Evolutionary conservation across 2,888 invertebrate genomes (phyloP).

Genomic region (Parnassius smintheus): DNA sequence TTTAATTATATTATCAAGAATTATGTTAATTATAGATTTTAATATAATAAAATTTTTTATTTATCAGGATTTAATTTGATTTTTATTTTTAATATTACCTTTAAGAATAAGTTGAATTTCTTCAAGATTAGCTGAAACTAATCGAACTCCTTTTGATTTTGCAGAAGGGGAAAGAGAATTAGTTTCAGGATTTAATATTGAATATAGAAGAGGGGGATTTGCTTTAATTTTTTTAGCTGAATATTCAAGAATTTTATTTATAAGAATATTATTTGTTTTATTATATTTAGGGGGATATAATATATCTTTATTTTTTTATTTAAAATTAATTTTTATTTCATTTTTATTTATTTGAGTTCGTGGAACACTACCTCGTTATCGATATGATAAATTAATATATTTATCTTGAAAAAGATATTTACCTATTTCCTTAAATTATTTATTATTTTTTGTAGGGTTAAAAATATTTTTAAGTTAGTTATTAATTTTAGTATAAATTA

Average conservation of each 20-base stretch:
- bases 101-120: no score
- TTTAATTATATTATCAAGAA: no score
- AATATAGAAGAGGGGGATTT: conserved; percentile 87
- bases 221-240: conserved; percentile 87
- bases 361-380: conserved; percentile 85
- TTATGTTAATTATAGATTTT: no score
- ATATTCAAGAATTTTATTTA: conserved; percentile 86
- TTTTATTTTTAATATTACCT: no score
- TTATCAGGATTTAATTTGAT: no score
- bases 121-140: conserved; percentile 64
- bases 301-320: conserved; percentile 73
- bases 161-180: conserved; percentile 87
- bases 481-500: no score
- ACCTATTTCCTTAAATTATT: conserved; percentile 83
- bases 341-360: conserved; percentile 85
- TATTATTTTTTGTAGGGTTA: conserved; percentile 77
- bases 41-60: no score
- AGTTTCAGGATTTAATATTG: conserved; percentile 85
- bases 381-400: conserved; percentile 88
- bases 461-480: no score
- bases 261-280: conserved; percentile 81
- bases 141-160: conserved; percentile 90
- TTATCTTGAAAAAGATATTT: conserved; percentile 85
- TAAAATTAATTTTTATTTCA: conserved; percentile 78
- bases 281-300: conserved; percentile 81